phyloP scores from a whole-genome alignment of 2,888 invertebrate genomes.

The Hyppa rectilinea region DNA sequence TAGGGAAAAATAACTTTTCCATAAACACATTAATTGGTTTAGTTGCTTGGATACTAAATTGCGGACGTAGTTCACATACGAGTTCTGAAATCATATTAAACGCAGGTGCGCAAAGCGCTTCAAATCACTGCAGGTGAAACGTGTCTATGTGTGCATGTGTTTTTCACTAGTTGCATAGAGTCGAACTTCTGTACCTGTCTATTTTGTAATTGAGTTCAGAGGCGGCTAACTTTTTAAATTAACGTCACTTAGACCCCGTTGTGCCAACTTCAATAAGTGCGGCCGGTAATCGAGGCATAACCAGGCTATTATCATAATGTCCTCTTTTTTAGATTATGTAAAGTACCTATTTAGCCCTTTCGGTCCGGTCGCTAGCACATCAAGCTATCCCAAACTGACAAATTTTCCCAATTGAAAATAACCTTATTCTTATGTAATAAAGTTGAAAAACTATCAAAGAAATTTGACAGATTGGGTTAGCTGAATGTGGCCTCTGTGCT shows the following conservation, averaged over 20 bases:
- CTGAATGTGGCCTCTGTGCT: no score
- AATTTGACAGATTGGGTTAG: no score
- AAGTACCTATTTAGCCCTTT: background rate
- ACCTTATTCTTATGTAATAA: no score
- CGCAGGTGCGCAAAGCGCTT: background rate
- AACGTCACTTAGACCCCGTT: slow-evolving; percentile 39
- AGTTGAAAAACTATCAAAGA: no score
- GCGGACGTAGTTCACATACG: background rate
- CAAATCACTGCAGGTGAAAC: background rate
- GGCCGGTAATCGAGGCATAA: slow-evolving; percentile 37
- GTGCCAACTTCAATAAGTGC: slow-evolving; percentile 35
- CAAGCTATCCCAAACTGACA: no score
- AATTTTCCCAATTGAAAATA: no score
- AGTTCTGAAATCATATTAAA: background rate
- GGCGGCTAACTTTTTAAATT: slow-evolving; percentile 55
- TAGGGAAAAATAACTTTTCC: no score
- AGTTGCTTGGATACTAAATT: background rate
- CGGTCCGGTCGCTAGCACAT: no score
- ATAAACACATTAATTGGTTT: background rate
- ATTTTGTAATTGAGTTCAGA: background rate
- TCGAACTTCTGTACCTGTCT: background rate
- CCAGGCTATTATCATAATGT: slow-evolving; percentile 20
- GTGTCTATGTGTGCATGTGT: background rate
- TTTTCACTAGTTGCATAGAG: background rate
- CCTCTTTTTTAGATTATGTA: slow-evolving; percentile 17